Conservation (phyloP, 92 coral and sea anemone genomes). For the Paragorgia papillata region DNA sequence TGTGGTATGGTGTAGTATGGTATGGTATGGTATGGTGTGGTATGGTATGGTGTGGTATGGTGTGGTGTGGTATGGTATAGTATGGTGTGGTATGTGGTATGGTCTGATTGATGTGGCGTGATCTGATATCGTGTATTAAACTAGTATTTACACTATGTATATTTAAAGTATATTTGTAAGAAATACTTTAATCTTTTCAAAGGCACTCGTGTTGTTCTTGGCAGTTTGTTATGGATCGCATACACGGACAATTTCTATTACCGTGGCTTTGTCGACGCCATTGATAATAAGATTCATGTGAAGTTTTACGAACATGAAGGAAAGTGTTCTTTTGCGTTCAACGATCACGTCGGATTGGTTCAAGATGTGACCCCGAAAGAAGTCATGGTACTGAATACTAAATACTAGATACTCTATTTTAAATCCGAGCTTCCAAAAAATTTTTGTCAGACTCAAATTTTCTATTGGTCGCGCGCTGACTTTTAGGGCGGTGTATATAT, state of each 20-base stretch:
- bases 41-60: background rate
- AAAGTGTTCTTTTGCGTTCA: constrained; percentile 70
- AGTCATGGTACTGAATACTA: constrained; percentile 7
- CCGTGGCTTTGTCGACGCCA: constrained; percentile 81
- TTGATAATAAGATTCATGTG: constrained; percentile 85
- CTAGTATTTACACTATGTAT: too few relatives aligned
- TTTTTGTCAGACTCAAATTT: too few relatives aligned
- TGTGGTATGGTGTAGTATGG: constrained; percentile 7
- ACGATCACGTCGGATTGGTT: constrained; percentile 65
- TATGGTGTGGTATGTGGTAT: constrained; percentile 10
- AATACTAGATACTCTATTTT: too few relatives aligned
- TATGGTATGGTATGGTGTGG: background rate
- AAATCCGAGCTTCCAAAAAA: too few relatives aligned
- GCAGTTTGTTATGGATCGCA: constrained; percentile 85
- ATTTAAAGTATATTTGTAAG: too few relatives aligned
- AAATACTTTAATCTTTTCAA: too few relatives aligned
- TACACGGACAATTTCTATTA: constrained; percentile 65
- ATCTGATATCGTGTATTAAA: background rate
- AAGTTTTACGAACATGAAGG: constrained; percentile 84
- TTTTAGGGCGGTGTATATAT: too few relatives aligned
- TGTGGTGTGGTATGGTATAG: background rate
- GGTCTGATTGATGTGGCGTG: background rate
- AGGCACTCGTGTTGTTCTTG: constrained; percentile 63
- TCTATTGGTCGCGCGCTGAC: too few relatives aligned
- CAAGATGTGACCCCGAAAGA: constrained; percentile 22